These are phyloP conservation scores for Drosophila tani DNA, from an alignment of 1,140 invertebrate species.

Conservation along the genomic window DNA sequence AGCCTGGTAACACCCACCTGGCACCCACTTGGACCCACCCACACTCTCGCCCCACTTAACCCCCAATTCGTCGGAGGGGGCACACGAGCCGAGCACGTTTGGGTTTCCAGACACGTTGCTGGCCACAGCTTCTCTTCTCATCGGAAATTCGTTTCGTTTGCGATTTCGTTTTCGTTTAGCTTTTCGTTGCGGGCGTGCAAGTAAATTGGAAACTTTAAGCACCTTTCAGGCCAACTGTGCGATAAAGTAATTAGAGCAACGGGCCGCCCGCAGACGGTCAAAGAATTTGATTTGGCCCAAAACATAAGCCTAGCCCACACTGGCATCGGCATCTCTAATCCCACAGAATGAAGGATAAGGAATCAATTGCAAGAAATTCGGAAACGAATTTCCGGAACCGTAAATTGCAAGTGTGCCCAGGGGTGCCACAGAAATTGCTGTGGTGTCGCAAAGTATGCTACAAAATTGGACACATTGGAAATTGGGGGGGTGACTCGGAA, in stretches of 20 bases:
- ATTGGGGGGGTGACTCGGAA: not conserved
- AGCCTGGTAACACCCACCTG: not conserved
- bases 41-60: conserved; percentile 16
- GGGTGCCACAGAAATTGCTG: conserved; percentile 5
- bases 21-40: conserved; percentile 18
- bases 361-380: conserved; percentile 15
- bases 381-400: not conserved
- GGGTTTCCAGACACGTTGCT: conserved; percentile 74
- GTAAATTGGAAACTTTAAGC: conserved; percentile 77
- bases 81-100: conserved; percentile 50
- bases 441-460: not conserved
- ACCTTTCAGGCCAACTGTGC: conserved; percentile 58
- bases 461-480: not conserved
- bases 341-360: conserved; percentile 28
- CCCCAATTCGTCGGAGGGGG: not conserved
- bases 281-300: conserved; percentile 36
- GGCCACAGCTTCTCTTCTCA: conserved; percentile 62
- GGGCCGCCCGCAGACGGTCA: conserved; percentile 28
- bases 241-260: conserved; percentile 73
- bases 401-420: conserved; percentile 5
- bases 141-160: conserved; percentile 69
- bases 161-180: conserved; percentile 20
- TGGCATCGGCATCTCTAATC: conserved; percentile 34
- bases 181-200: conserved; percentile 58
- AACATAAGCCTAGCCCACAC: conserved; percentile 30